Evolutionary conservation across 2,113 vertebrate species (phyloP), one percentile per base, ranked within the genome.

Genomic region (Ifrita kowaldi): DNA sequence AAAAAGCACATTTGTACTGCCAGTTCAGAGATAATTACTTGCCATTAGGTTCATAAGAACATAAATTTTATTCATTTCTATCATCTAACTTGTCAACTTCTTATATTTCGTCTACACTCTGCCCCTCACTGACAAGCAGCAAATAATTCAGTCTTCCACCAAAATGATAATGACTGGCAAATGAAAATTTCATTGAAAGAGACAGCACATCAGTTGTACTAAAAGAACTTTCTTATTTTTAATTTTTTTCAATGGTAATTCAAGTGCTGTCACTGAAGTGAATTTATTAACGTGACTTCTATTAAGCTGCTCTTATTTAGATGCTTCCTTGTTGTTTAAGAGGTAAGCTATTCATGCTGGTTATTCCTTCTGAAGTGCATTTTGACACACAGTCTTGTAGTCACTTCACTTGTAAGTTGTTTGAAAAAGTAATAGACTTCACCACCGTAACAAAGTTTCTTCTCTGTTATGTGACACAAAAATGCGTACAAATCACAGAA

Each of bases 1-100:
- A 97, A 97, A 97, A 98, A 97, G 93, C 96, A 97, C 97, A 97
- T 98, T 98, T 97, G 95, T 97, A 97, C 97, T 97, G 96, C 95
- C 10, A 37, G 95, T 98, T 98, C 94, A 97, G 96, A 98, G 97
- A 98, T 98, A 98, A 98, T 98, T 98, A 97, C 97, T 98, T 98
- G 96, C 97, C 97, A 97, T 98, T 98, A 98, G 95, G 89, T 97
- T 97, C 95, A 83, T 92, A 96, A 93, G 96, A 96, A 97, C 92
- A 84, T 98, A 98, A 98, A 98, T 98, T 98, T 95, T 97, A 92
- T 96, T 98, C 96, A 94, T 97, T 98, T 98, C 97, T 97, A 96
- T 98, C 97, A 98, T 96, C 92, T 93, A 91, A 91, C 89, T 78
- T 97, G 96, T 98, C 97, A 97, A 24, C 95, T 96, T 95, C 86